These are phyloP conservation scores for Tolmerus cingulatus DNA, from an alignment of 2,888 invertebrate species.

Conservation along the genomic window DNA sequence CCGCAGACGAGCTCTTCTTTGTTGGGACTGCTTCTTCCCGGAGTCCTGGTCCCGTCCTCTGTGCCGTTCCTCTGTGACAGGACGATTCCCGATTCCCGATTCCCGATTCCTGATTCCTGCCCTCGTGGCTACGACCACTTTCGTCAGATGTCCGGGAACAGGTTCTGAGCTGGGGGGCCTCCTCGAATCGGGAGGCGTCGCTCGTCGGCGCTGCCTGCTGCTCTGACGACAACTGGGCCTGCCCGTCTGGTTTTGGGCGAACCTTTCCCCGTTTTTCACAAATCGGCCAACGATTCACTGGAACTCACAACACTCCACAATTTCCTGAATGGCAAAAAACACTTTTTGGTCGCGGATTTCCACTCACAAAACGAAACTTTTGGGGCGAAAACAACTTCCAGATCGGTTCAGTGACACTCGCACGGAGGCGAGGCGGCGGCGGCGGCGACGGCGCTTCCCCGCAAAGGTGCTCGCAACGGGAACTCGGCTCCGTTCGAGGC, in stretches of 20 bases:
- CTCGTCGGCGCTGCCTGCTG: neutral
- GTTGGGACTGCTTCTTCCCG: neutral
- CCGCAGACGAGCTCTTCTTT: neutral
- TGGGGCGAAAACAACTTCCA: constrained; percentile 18
- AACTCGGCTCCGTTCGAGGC: neutral
- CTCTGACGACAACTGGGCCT: neutral
- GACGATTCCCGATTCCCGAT: too few species aligned
- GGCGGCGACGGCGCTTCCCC: neutral
- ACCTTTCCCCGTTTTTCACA: neutral
- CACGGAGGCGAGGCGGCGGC: neutral
- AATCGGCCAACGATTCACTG: neutral
- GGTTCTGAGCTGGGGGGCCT: neutral
- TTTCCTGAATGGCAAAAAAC: neutral
- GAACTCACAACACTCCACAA: constrained; percentile 6
- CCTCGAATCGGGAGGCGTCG: neutral
- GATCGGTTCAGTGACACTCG: constrained; percentile 6
- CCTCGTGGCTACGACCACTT: neutral
- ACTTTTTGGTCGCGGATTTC: neutral
- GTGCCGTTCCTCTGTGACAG: neutral
- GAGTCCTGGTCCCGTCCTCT: neutral
- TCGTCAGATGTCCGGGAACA: neutral
- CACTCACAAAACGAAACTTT: constrained; percentile 17
- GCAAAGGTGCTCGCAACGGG: neutral
- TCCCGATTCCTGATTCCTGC: too few species aligned
- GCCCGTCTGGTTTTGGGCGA: constrained; percentile 42